These are phyloP conservation scores for Apamea sordens DNA, from an alignment of 2,888 invertebrate genomes.

Conservation along the genomic window DNA sequence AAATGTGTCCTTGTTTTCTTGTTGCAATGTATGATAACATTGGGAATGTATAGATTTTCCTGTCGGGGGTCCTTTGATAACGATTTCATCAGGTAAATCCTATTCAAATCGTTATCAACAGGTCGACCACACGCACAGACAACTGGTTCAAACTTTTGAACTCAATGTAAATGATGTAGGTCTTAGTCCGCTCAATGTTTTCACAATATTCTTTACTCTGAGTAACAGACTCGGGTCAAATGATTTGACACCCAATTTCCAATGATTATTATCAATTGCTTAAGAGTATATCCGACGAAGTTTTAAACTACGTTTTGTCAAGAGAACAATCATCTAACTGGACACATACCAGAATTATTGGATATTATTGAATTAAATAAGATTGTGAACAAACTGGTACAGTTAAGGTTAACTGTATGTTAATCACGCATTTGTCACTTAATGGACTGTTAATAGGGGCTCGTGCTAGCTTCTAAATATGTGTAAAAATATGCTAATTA, in stretches of 20 bases:
- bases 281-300: not conserved
- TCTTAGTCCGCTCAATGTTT: not conserved
- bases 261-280: not conserved
- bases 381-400: slow-evolving; percentile 43
- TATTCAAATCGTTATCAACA: not conserved
- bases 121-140: not conserved
- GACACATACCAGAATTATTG: not conserved
- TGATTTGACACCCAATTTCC: not conserved
- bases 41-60: not conserved
- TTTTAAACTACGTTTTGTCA: not conserved
- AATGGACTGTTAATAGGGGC: too few relatives aligned
- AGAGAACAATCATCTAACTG: not conserved
- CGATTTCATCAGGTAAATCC: not conserved
- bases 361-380: slow-evolving; percentile 28
- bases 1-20: not conserved
- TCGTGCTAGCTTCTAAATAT: not conserved
- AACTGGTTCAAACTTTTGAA: not conserved
- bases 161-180: not conserved
- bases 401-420: slow-evolving; percentile 23
- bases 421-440: too few relatives aligned
- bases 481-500: not conserved
- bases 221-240: not conserved
- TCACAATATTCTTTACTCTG: not conserved
- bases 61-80: not conserved
- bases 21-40: not conserved